Evolutionary conservation across 2,113 vertebrate species (phyloP).

Genomic region (Ictalurus punctatus): DNA sequence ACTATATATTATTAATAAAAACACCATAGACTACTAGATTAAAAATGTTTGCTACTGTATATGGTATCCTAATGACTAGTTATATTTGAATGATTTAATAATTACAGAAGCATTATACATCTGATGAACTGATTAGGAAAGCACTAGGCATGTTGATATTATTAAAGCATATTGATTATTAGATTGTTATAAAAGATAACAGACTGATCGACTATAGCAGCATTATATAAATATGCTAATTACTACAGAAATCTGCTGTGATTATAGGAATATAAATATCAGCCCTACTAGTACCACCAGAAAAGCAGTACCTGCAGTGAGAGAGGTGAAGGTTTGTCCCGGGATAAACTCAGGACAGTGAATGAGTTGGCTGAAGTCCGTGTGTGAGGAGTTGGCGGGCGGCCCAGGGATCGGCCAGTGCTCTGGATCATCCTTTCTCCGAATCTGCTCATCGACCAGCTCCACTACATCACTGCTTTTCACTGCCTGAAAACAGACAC

Average conservation of each 20-base stretch:
- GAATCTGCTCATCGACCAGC: slow-evolving; percentile 84
- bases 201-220: background rate
- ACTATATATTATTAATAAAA: background rate
- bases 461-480: slow-evolving; percentile 92
- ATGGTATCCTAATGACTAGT: background rate
- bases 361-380: slow-evolving; percentile 92
- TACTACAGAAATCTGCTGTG: background rate
- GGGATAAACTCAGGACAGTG: slow-evolving; percentile 95
- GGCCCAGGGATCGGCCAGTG: slow-evolving; percentile 90
- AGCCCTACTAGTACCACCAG: background rate
- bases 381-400: slow-evolving; percentile 75
- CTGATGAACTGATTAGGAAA: background rate
- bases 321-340: slow-evolving; percentile 77
- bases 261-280: background rate
- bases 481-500: slow-evolving; percentile 75
- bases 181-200: background rate
- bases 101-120: background rate
- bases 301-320: slow-evolving; percentile 71
- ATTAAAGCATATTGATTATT: background rate
- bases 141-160: background rate
- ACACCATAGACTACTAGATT: background rate
- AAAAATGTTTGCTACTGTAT: background rate
- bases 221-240: background rate
- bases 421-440: slow-evolving; percentile 86
- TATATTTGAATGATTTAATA: background rate